These are phyloP conservation scores for Pollenia labialis DNA, from an alignment of 2,888 invertebrate species.

Conservation along the genomic window DNA sequence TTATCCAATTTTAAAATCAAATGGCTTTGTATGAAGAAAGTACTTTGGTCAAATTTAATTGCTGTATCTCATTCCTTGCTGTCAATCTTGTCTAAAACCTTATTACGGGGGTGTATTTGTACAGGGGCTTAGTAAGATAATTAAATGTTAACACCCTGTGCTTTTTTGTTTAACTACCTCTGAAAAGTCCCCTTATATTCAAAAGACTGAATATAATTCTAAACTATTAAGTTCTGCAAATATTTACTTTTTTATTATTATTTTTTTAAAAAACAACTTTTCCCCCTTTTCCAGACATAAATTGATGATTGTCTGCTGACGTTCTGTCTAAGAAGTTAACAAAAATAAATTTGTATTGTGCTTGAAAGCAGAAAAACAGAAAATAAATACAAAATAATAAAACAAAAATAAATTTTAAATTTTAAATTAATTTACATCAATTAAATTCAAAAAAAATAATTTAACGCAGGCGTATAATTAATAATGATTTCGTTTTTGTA, in stretches of 20 bases:
- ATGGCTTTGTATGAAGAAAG: no score
- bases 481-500: background rate
- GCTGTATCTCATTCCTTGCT: no score
- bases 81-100: no score
- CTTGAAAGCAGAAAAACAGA: background rate
- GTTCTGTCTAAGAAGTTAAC: constrained; percentile 3
- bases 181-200: no score
- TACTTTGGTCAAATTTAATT: no score
- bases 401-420: background rate
- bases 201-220: no score
- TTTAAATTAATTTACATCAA: background rate
- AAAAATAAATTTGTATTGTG: background rate
- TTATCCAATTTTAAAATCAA: no score
- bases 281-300: background rate
- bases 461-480: constrained; percentile 7
- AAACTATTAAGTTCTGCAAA: no score
- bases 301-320: constrained; percentile 22
- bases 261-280: background rate
- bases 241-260: background rate
- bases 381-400: constrained; percentile 14
- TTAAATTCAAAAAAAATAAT: background rate
- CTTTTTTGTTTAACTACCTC: no score
- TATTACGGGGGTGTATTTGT: no score
- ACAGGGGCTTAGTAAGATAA: no score
- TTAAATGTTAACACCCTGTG: no score